Percentiles rank a stretch among this genome's conserved stretches.
These are phyloP conservation scores for Girardia tigrina DNA, from an alignment of 2,888 invertebrate species.

Conservation along the genomic window DNA sequence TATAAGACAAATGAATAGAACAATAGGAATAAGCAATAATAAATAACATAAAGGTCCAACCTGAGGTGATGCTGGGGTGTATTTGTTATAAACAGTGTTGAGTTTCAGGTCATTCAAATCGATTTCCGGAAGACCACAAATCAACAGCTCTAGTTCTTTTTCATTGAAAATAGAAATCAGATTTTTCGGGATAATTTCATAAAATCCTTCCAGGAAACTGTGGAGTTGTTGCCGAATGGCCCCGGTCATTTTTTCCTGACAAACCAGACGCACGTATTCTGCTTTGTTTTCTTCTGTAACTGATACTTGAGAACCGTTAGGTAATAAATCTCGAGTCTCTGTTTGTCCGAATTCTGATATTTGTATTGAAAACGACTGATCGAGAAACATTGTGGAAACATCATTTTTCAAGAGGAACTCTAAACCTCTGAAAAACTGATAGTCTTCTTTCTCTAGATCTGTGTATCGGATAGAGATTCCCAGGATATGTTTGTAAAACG, in stretches of 20 bases:
- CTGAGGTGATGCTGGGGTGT: slow-evolving; percentile 69
- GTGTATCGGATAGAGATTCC: slow-evolving; percentile 69
- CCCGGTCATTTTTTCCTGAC: slow-evolving; percentile 82
- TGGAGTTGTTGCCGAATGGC: slow-evolving; percentile 59
- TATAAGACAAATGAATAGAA: no score
- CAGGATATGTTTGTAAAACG: slow-evolving; percentile 78
- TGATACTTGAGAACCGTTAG: slow-evolving; percentile 64
- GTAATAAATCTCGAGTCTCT: slow-evolving; percentile 66
- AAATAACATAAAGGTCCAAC: no score
- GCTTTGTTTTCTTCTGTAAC: slow-evolving; percentile 75
- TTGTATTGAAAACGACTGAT: slow-evolving; percentile 53
- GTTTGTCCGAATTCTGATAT: slow-evolving; percentile 77
- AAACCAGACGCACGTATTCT: slow-evolving; percentile 72
- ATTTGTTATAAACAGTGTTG: slow-evolving; percentile 78
- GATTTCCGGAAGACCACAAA: slow-evolving; percentile 73
- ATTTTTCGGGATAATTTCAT: slow-evolving; percentile 76
- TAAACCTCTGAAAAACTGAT: slow-evolving; percentile 71
- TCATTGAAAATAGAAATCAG: slow-evolving; percentile 80
- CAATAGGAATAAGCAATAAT: no score
- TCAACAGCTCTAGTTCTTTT: slow-evolving; percentile 72
- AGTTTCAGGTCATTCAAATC: slow-evolving; percentile 75
- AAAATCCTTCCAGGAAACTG: slow-evolving; percentile 58
- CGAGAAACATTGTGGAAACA: slow-evolving; percentile 70
- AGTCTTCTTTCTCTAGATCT: slow-evolving; percentile 79
- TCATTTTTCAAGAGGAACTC: slow-evolving; percentile 70